These are phyloP conservation scores for Crossocerus cetratus DNA, from an alignment of 2,888 invertebrate genomes.

Conservation along the genomic window DNA sequence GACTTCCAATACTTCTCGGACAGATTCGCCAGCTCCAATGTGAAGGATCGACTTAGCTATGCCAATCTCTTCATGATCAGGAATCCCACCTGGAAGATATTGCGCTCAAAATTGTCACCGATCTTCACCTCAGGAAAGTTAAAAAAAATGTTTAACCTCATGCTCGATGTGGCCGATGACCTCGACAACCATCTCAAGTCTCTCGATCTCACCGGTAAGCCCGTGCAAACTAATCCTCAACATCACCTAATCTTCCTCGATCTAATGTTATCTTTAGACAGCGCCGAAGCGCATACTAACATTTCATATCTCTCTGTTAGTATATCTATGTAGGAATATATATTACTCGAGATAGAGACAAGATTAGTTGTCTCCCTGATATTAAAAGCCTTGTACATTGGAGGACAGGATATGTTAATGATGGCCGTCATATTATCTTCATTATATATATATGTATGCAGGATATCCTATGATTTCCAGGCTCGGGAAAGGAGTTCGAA, in stretches of 20 bases:
- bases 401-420: background rate
- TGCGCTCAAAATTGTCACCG: constrained; percentile 77
- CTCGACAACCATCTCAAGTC: constrained; percentile 53
- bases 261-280: too few relatives aligned
- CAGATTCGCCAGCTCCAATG: constrained; percentile 67
- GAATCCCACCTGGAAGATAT: constrained; percentile 76
- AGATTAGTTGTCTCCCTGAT: too few relatives aligned
- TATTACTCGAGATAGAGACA: too few relatives aligned
- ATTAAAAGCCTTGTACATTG: too few relatives aligned
- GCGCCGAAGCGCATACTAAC: too few relatives aligned
- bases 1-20: constrained; percentile 77
- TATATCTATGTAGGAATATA: too few relatives aligned
- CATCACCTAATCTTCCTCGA: background rate
- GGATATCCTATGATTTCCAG: too few relatives aligned
- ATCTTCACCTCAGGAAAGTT: constrained; percentile 74
- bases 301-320: too few relatives aligned
- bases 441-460: too few relatives aligned
- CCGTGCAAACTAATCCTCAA: too few relatives aligned
- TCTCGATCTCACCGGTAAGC: constrained; percentile 56
- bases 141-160: constrained; percentile 67
- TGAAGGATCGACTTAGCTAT: constrained; percentile 73
- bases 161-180: constrained; percentile 59
- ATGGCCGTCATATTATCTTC: background rate
- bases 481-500: constrained; percentile 57
- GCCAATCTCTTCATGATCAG: constrained; percentile 76